These are phyloP conservation scores for Rotaria socialis DNA, from an alignment of 2,888 invertebrate genomes.

Conservation along the genomic window DNA sequence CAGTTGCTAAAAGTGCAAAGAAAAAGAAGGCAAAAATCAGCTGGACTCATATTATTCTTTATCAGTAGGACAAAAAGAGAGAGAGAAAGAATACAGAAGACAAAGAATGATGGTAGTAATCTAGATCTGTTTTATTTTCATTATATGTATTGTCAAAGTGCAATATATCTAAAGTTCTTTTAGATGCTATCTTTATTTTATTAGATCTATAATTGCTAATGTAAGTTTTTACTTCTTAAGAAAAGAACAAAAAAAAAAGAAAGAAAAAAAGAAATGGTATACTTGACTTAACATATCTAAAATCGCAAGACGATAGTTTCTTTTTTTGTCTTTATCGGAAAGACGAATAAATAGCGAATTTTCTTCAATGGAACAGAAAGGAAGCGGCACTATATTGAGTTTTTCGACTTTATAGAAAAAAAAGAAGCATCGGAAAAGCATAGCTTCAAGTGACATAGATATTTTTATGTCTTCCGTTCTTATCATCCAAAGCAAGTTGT, in stretches of 20 bases:
- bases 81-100: neutral
- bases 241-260: neutral
- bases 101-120: neutral
- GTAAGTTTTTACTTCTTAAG: neutral
- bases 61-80: neutral
- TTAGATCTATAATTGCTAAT: neutral
- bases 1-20: conserved; percentile 2
- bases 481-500: neutral
- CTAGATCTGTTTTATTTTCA: neutral
- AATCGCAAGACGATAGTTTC: neutral
- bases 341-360: neutral
- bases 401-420: neutral
- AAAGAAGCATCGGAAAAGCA: neutral
- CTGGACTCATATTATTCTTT: conserved; percentile 16
- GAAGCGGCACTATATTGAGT: neutral
- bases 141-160: neutral
- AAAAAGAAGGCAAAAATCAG: conserved; percentile 16
- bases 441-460: neutral
- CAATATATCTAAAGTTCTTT: neutral
- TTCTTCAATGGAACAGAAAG: neutral
- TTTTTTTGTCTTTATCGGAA: neutral
- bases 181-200: neutral
- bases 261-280: neutral
- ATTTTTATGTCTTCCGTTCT: neutral
- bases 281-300: neutral